Evolutionary conservation across 2,113 vertebrate species (phyloP), one percentile per base, ranked within the genome.

Genomic region (Nicator chloris): DNA sequence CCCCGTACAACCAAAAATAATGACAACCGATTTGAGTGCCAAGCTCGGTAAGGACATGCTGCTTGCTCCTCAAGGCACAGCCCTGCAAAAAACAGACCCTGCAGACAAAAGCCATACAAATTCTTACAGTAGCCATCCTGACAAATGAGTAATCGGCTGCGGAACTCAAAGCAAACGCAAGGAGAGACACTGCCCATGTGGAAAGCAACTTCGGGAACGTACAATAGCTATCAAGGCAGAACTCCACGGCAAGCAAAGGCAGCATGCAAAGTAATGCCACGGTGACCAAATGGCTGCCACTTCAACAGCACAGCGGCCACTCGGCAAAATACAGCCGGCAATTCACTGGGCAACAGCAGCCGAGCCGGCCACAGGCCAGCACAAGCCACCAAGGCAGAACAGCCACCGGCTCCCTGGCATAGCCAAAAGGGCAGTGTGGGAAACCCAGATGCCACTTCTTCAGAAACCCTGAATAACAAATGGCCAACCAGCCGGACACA

Each of bases 211-310:
- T 91, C 12, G 11, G 57, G 63, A 71, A 27, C 6, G 1, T 17
- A 64, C 37, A 64, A 60, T 9, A 47, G 85, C 66, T 7, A 42
- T 1, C 22, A 5, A n/a, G 54, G 65, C 73, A 77, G 37, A 84
- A 87, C 72, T 49, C 83, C 16, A 13, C 7, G 7, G 64, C 69
- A 9, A 71, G 91, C 81, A 30, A 77, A 69, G 54, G 84, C 66
- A 14, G 68, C 3, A 20, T 3, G 70, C 16, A 11, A 76, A 92
- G 65, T 56, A 76, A 79, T 76, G 90, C 90, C 88, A 96, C 45
- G 9, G 82, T 93, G 94, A 94, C 95, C 96, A 96, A 97, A 96
- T 96, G 94, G 96, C 94, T 94, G 95, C 95, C 95, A 90, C 93
- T 73, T 63, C 77, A 27, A 57, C 47, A 90, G 90, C 77, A 31